A percentile compares a stretch with the other conserved stretches of the same genome.
Conservation (phyloP, 2,888 invertebrate genomes). For the Idaea biselata region DNA sequence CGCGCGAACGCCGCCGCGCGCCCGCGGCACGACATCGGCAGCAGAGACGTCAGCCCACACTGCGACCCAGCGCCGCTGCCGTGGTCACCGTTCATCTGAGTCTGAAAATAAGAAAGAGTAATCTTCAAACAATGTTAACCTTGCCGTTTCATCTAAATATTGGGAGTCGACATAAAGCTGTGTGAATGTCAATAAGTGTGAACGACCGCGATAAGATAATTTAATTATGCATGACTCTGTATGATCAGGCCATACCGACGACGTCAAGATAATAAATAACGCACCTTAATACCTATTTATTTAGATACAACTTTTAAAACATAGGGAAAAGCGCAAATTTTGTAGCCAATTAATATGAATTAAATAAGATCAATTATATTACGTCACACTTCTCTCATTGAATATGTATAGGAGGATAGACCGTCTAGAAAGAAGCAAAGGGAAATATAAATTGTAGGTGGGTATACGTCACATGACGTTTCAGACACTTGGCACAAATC, state of each 20-base stretch:
- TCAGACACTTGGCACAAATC: slow-evolving; percentile 28
- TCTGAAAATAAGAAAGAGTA: slow-evolving; percentile 52
- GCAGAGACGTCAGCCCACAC: slow-evolving; percentile 85
- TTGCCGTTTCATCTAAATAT: background rate
- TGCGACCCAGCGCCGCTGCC: slow-evolving; percentile 78
- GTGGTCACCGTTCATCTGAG: slow-evolving; percentile 79
- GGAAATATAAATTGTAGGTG: slow-evolving; percentile 18
- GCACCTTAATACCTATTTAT: background rate
- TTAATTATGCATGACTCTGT: slow-evolving; percentile 42
- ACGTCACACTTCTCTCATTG: no score
- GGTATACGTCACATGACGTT: slow-evolving; percentile 24
- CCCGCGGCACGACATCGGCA: slow-evolving; percentile 89
- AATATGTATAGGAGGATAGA: background rate
- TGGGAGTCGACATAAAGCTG: background rate
- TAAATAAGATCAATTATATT: background rate
- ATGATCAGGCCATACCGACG: slow-evolving; percentile 40
- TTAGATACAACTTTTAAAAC: background rate
- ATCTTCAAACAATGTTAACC: slow-evolving; percentile 3
- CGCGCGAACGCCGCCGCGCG: slow-evolving; percentile 91
- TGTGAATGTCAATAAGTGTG: slow-evolving; percentile 67
- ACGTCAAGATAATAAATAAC: slow-evolving; percentile 24
- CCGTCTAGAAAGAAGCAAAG: background rate
- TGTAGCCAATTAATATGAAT: background rate
- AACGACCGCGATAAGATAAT: slow-evolving; percentile 72
- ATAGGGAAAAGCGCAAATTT: background rate